A percentile compares a stretch with the other conserved stretches of the same genome.
Conservation (phyloP, 2,888 invertebrate genomes). For the Abscondita cerata region DNA sequence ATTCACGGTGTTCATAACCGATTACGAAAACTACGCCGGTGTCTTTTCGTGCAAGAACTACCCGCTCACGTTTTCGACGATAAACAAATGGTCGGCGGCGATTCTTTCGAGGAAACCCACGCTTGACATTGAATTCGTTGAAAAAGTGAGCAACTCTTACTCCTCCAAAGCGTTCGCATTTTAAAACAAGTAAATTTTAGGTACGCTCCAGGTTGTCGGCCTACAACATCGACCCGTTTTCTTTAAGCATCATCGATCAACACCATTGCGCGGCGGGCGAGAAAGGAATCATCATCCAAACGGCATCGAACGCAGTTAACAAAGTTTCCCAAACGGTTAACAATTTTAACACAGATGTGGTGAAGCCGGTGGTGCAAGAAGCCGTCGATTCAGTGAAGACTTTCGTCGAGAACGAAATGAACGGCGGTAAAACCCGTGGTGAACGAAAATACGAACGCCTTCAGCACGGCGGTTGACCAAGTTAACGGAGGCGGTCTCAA, state of each 20-base stretch:
- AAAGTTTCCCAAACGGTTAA: no score
- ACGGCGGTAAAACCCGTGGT: no score
- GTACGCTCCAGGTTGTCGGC: conserved; percentile 69
- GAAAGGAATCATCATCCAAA: not conserved
- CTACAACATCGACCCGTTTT: conserved; percentile 76
- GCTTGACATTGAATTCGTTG: conserved; percentile 72
- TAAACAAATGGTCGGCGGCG: conserved; percentile 78
- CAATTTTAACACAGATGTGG: no score
- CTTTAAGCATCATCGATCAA: conserved; percentile 74
- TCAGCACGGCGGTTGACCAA: no score
- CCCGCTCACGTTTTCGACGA: conserved; percentile 61
- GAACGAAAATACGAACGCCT: no score
- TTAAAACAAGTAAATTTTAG: conserved; percentile 51
- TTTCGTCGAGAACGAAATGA: no score
- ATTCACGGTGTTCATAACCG: conserved; percentile 76
- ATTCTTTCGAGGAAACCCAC: conserved; percentile 77
- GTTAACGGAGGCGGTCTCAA: no score
- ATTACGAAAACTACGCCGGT: conserved; percentile 76
- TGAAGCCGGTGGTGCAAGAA: no score
- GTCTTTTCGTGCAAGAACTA: conserved; percentile 79
- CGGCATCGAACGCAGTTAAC: no score
- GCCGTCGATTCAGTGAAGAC: no score
- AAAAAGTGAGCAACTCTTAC: conserved; percentile 68
- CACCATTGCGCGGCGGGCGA: not conserved
- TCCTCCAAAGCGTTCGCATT: not conserved